A percentile compares a stretch with the other conserved stretches of the same genome.
Evolutionary conservation across 2,113 vertebrate genomes (phyloP).

Genomic region (Pungitius pungitius): DNA sequence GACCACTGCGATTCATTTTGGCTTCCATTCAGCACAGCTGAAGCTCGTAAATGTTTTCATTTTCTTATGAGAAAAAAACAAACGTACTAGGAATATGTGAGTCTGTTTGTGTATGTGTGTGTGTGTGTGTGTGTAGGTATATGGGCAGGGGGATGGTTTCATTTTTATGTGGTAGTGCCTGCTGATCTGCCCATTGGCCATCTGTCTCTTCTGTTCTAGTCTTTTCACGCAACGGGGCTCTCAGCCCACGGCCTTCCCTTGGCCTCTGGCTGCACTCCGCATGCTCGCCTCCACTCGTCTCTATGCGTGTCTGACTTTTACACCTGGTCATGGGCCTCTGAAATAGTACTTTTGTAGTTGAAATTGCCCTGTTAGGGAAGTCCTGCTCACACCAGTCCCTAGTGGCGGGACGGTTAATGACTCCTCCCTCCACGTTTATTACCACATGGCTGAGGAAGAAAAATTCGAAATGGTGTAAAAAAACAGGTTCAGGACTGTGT

Average conservation of each 20-base stretch:
- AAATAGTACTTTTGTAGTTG: slow-evolving; percentile 21
- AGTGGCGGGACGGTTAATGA: slow-evolving; percentile 44
- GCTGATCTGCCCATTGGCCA: slow-evolving; percentile 69
- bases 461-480: slow-evolving; percentile 3
- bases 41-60: slow-evolving; percentile 57
- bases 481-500: not conserved
- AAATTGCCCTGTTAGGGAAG: slow-evolving; percentile 45
- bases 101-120: slow-evolving; percentile 37
- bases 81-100: slow-evolving; percentile 23
- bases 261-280: slow-evolving; percentile 63
- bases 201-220: slow-evolving; percentile 68
- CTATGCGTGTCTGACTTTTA: slow-evolving; percentile 33
- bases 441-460: slow-evolving; percentile 10
- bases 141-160: slow-evolving; percentile 43
- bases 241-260: slow-evolving; percentile 59
- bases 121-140: slow-evolving; percentile 39
- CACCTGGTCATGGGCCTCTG: slow-evolving; percentile 12
- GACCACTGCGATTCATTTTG: slow-evolving; percentile 47
- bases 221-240: slow-evolving; percentile 69
- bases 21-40: slow-evolving; percentile 53
- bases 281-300: slow-evolving; percentile 44
- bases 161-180: slow-evolving; percentile 58
- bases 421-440: slow-evolving; percentile 14
- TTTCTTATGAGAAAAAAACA: slow-evolving; percentile 28
- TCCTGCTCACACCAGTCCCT: slow-evolving; percentile 54